A percentile compares a stretch with the other conserved stretches of the same genome.
phyloP scores from a whole-genome alignment of 2,113 vertebrate species.

The Cottus gobio region DNA sequence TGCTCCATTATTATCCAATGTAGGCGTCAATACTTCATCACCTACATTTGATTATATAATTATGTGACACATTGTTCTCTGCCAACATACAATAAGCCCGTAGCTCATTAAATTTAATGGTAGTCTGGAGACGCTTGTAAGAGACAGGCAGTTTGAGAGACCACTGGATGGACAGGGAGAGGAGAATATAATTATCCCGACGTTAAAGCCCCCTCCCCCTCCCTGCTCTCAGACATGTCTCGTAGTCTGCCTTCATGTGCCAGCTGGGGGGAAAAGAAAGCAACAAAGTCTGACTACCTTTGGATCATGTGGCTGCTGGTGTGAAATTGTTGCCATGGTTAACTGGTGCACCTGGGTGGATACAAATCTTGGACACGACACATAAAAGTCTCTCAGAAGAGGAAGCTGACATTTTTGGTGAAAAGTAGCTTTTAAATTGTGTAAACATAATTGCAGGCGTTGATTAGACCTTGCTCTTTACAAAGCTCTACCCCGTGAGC shows the following conservation, averaged over 20 bases:
- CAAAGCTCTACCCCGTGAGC: neutral
- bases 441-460: neutral
- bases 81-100: neutral
- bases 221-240: slow-evolving; percentile 35
- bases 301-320: slow-evolving; percentile 18
- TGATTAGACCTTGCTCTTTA: neutral
- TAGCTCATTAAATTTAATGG: slow-evolving; percentile 20
- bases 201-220: slow-evolving; percentile 19
- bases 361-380: slow-evolving; percentile 37
- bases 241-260: slow-evolving; percentile 18
- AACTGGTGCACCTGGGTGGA: slow-evolving; percentile 48
- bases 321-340: slow-evolving; percentile 62
- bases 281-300: slow-evolving; percentile 44
- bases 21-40: neutral
- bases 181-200: slow-evolving; percentile 58
- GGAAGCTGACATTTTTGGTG: neutral
- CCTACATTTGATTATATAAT: slow-evolving; percentile 9
- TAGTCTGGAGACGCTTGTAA: slow-evolving; percentile 28
- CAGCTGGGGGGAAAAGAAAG: slow-evolving; percentile 38
- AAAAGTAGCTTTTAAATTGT: neutral
- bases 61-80: slow-evolving; percentile 15
- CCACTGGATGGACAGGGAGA: slow-evolving; percentile 36
- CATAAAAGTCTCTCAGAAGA: slow-evolving; percentile 24
- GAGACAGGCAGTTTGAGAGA: slow-evolving; percentile 17
- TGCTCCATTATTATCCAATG: slow-evolving; percentile 2